Evolutionary conservation across 2,888 invertebrate genomes (phyloP).

Genomic region (Trachelus tabidus): DNA sequence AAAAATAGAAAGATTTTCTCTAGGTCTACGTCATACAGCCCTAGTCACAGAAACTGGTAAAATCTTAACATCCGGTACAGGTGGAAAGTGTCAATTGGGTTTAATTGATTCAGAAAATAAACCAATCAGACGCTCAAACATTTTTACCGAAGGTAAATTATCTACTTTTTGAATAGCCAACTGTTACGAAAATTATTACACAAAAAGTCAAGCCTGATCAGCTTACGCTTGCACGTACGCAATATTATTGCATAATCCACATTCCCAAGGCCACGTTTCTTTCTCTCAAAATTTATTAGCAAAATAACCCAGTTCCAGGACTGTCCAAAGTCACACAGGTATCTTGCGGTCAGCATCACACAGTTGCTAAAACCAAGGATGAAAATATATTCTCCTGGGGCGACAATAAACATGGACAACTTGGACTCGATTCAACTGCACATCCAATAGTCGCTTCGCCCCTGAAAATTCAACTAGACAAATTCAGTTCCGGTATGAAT

Average conservation of each 20-base stretch:
- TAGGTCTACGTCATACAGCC: conserved; percentile 78
- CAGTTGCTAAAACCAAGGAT: conserved; percentile 70
- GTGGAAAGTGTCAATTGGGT: conserved; percentile 77
- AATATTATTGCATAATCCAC: not conserved
- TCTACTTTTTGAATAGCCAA: not conserved
- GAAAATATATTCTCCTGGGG: conserved; percentile 82
- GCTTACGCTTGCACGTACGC: not conserved
- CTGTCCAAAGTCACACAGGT: conserved; percentile 72
- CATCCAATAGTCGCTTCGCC: conserved; percentile 70
- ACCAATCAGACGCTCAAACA: conserved; percentile 60
- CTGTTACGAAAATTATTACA: not conserved
- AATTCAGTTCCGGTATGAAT: conserved; percentile 64
- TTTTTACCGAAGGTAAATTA: conserved; percentile 64
- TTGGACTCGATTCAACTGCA: conserved; percentile 71
- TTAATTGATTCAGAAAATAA: conserved; percentile 62
- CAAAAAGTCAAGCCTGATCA: not conserved
- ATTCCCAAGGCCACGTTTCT: not conserved
- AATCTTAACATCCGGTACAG: conserved; percentile 75
- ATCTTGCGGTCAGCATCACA: conserved; percentile 86
- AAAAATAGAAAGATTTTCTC: conserved; percentile 72
- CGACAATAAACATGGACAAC: conserved; percentile 85
- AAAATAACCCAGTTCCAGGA: conserved; percentile 65
- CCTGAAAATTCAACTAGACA: conserved; percentile 67
- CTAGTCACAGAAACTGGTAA: conserved; percentile 73
- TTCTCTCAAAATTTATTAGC: not conserved